A percentile compares a stretch with the other conserved stretches of the same genome.
These are phyloP conservation scores for Ciconia nigra DNA, from an alignment of 2,797 vertebrate genomes.

Conservation along the genomic window DNA sequence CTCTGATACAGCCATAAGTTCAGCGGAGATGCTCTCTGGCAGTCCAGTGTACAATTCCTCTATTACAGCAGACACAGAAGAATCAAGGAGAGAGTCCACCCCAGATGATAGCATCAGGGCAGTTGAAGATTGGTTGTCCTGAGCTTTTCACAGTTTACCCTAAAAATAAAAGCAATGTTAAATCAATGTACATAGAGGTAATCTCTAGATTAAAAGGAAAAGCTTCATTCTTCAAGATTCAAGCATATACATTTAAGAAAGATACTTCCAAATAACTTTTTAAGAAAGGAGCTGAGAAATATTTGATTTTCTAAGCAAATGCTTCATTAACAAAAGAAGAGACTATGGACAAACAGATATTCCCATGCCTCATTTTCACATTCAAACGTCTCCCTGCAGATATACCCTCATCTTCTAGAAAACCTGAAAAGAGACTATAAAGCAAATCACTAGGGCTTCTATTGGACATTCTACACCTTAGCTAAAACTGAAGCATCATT, in stretches of 20 bases:
- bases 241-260: not conserved
- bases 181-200: accelerated
- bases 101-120: slow-evolving; percentile 74
- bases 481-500: not conserved
- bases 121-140: not conserved
- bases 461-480: not conserved
- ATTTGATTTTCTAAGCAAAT: not conserved
- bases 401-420: not conserved
- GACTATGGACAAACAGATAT: accelerated
- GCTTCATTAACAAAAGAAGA: not conserved
- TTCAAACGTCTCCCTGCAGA: not conserved
- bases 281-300: not conserved
- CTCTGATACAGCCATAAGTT: slow-evolving; percentile 22
- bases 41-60: slow-evolving; percentile 58
- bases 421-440: not conserved
- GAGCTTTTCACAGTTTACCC: slow-evolving; percentile 38
- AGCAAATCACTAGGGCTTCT: not conserved
- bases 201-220: not conserved
- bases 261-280: not conserved
- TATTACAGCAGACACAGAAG: slow-evolving; percentile 42
- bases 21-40: slow-evolving; percentile 24
- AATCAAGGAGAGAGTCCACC: slow-evolving; percentile 51
- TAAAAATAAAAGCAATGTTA: not conserved
- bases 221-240: not conserved
- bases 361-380: not conserved